Evolutionary conservation across 2,113 vertebrate species (phyloP), one percentile per base, ranked within the genome.

Genomic region (Colinus virginianus): DNA sequence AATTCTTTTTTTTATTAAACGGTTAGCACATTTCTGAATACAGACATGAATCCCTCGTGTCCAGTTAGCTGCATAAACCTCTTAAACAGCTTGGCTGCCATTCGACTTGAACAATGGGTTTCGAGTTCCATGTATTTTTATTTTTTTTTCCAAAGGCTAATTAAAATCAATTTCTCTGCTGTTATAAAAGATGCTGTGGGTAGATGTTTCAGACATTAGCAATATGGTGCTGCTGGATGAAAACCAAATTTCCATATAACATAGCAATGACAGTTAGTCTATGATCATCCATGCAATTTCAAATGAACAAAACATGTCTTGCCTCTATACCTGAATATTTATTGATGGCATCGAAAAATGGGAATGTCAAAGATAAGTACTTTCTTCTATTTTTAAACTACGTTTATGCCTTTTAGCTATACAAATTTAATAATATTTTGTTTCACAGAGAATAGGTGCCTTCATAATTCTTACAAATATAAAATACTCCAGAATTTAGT

Each of bases 101-200:
- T 93, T 91, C 53, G 68, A 96, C 78, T 97, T 43, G 67, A 97
- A 96, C 96, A 97, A 94, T 86, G 90, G 91, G 93, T 95, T 97
- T 96, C 93, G 97, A 93, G 84, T 97, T 95, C 45, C 61, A 93
- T 76, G 71, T 94, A 93, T 93, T 94, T 93, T 62, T 51, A 74
- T 43, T 77, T 88, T 64, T 66, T 86, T 84, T 88, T 34, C 90
- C 82, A 93, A 92, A 87, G 90, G 84, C 97, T 97, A 97, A 98
- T 98, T 98, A 97, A 97, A 97, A 97, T 97, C 84, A 96, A 97
- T 97, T 97, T 95, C 94, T 95, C 93, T 94, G 94, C 94, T 97
- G 88, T 90, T 97, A 96, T 93, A 76, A 97, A 95, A 97, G 94
- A 97, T 96, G 95, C 93, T 4, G 2, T 16, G 79, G 87, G 95